Base-by-base conservation (phyloP, 37 sponge, comb jelly and placozoan genomes). In the Lycopodina hypogea region DNA sequence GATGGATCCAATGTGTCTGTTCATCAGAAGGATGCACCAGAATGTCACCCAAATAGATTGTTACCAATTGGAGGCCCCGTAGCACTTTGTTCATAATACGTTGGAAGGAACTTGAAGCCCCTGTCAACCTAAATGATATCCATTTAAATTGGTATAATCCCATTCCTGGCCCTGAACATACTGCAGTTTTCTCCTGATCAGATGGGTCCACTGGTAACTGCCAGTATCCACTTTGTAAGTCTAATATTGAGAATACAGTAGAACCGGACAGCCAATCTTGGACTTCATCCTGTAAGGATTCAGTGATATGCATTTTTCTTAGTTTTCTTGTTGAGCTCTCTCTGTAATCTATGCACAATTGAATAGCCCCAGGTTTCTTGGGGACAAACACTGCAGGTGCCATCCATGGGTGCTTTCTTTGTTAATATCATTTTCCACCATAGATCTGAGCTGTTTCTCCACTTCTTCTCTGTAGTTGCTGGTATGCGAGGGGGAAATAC, bases 381-480 rank as follows among this genome's bases (percentile, higher is more conserved):
- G 12, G 55, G 17, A 53, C 55, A 12, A 53, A 17, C 12, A 53
- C 55, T 19, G 17, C 17, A 19, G 55, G 55, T 19, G 55, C 12
- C 17, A 17, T 17, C 55, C 55, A 53, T 12, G 55, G 55, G 17
- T 17, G 12, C 55, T 53, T 53, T 53, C n/a, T n/a, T n/a, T n/a
- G n/a, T n/a, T n/a, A n/a, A n/a, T n/a, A n/a, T n/a, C n/a, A n/a
- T n/a, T n/a, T n/a, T 61, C 55, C 40, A 87, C 74, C 83, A 88
- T 88, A 29, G 82, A 50, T 15, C 76, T 45, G 21, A 83, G 34
- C 56, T 83, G 89, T 14, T 59, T 29, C 64, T 84, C 52, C 4
- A 85, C 85, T 75, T 90, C 90, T 24, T 70, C 68, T 61, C 69
- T 74, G 61, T 79, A 89, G 32, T 74, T 34, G 78, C 90, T 52